Conservation (phyloP, 2,113 vertebrate species). For the Nothobranchius kuhntae region DNA sequence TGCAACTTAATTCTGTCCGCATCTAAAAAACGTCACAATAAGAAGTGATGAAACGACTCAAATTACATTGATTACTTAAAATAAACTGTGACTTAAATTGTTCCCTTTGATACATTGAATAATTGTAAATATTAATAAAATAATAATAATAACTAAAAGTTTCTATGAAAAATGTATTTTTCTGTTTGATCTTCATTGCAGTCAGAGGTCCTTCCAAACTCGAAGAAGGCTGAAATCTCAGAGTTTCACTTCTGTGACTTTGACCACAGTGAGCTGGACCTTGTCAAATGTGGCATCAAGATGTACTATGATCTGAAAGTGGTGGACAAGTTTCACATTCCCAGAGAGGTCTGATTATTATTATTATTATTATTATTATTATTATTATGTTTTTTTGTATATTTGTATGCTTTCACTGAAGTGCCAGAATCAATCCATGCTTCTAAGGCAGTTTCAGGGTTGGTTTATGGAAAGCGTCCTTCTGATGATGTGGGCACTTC, state of each 20-base stretch:
- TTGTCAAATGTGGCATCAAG: conserved; percentile 82
- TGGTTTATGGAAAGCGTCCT: no score
- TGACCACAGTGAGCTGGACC: conserved; percentile 74
- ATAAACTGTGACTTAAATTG: background rate
- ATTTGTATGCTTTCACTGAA: no score
- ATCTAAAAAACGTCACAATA: background rate
- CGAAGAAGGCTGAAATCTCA: conserved; percentile 65
- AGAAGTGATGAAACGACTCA: background rate
- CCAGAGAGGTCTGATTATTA: conserved; percentile 73
- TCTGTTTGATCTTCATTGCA: conserved; percentile 18
- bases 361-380: background rate
- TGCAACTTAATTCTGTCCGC: background rate
- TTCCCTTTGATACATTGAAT: no score
- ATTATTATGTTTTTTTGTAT: no score
- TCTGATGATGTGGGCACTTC: no score
- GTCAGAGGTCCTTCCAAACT: conserved; percentile 64
- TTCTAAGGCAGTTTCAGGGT: no score
- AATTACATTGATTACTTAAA: no score
- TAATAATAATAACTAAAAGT: background rate
- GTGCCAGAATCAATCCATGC: no score
- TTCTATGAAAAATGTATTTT: background rate
- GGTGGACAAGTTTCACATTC: conserved; percentile 84
- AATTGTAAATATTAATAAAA: background rate
- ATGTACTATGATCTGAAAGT: conserved; percentile 85
- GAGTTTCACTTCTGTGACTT: conserved; percentile 85